These are phyloP conservation scores for Agrochola litura DNA, from an alignment of 2,888 invertebrate species.

Conservation along the genomic window DNA sequence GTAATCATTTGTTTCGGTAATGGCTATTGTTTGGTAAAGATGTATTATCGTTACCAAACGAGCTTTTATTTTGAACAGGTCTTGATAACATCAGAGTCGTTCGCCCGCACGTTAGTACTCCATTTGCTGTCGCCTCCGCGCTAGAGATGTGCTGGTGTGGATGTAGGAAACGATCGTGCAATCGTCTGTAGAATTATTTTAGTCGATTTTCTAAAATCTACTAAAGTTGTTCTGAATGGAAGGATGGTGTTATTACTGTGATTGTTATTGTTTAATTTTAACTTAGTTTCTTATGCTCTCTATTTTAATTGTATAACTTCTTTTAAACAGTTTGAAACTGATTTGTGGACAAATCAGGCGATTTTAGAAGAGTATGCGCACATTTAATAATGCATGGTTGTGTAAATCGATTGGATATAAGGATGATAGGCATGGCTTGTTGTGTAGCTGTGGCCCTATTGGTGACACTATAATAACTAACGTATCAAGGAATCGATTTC, in stretches of 20 bases:
- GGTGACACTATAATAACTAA: background rate
- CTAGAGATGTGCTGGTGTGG: conserved; percentile 44
- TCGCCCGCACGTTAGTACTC: background rate
- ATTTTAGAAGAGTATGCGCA: conserved; percentile 22
- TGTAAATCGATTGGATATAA: conserved; percentile 22
- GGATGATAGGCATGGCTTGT: conserved; percentile 1
- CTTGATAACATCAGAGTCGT: background rate
- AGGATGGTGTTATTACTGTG: conserved; percentile 14
- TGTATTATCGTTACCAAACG: background rate
- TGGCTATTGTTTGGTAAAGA: background rate
- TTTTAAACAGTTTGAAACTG: conserved; percentile 9
- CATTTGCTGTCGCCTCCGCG: conserved; percentile 14
- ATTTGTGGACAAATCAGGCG: background rate
- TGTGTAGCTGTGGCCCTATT: background rate
- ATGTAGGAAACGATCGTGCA: conserved; percentile 48
- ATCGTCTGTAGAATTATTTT: conserved; percentile 25
- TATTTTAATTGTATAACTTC: background rate
- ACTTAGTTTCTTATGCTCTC: conserved; percentile 18
- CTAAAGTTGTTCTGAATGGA: conserved; percentile 19
- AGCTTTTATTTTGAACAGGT: background rate
- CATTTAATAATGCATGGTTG: conserved; percentile 32
- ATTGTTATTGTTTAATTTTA: conserved; percentile 27
- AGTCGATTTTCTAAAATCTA: conserved; percentile 36
- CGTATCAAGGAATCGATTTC: conserved; percentile 12
- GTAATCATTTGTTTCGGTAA: background rate